phyloP scores from a whole-genome alignment of 30 jellyfish, hydroid and myxozoan species.

The Hydra vulgaris region DNA sequence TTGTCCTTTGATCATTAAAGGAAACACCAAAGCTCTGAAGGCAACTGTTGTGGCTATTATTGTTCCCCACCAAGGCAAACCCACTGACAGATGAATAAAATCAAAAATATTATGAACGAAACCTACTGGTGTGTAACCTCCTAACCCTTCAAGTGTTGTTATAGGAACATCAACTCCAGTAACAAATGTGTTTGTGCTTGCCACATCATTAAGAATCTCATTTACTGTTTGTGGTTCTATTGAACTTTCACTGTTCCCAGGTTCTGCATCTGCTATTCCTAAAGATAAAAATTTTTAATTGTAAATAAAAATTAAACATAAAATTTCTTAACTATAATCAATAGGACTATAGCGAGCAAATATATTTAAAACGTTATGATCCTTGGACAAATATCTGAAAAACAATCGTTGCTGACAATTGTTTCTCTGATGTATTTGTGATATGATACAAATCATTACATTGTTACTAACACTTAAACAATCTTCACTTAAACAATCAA shows the following conservation, averaged over 20 bases:
- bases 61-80: constrained; percentile 96
- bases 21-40: constrained; percentile 60
- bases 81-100: constrained; percentile 39
- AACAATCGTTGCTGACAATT: too few relatives aligned
- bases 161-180: constrained; percentile 19
- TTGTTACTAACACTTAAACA: too few relatives aligned
- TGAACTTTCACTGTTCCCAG: constrained; percentile 57
- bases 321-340: too few relatives aligned
- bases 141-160: constrained; percentile 39
- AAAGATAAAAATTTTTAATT: too few relatives aligned
- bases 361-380: too few relatives aligned
- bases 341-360: too few relatives aligned
- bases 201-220: background rate
- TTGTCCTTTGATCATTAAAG: constrained; percentile 88
- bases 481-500: too few relatives aligned
- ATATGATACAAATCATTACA: too few relatives aligned
- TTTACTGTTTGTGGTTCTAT: constrained; percentile 9
- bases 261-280: background rate
- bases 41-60: constrained; percentile 62
- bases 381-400: too few relatives aligned
- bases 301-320: too few relatives aligned
- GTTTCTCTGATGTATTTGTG: too few relatives aligned
- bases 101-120: constrained; percentile 54
- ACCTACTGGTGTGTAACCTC: constrained; percentile 90
- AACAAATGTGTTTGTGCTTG: constrained; percentile 9